Base-by-base conservation (phyloP, 2,113 vertebrate genomes). In the Zeus faber region DNA sequence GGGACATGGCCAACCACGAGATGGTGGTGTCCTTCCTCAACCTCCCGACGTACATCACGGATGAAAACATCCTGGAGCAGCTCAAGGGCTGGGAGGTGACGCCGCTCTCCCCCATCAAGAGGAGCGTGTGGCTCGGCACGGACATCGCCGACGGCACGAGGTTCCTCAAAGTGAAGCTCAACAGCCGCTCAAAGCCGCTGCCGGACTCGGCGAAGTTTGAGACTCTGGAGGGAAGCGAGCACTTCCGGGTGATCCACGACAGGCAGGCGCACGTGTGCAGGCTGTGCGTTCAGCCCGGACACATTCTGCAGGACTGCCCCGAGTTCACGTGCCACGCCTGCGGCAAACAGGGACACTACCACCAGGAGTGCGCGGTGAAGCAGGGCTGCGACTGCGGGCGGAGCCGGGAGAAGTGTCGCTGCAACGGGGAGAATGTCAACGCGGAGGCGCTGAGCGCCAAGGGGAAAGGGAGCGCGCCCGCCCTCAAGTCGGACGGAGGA, bases 141-240 rank as follows among this genome's bases (percentile, higher is more conserved):
- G 1, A 49, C 2, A 50, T 58, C 2, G 48, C 31, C 3, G 66
- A 69, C 31, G 52, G 66, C 1, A 69, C 33, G 0, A 47, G 66
- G 4, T 69, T 40, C 13, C 2, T 62, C 1, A 51, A 21, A 1
- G 53, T 62, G 5, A 11, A 17, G 10, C 58, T 69, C 18, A 53
- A 37, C 0, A 26, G 45, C 5, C 23, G 24, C 1, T 27, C 62
- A 13, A 20, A 9, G 0, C 62, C 58, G 0, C 14, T 57, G 3
- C 58, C 46, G 1, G 62, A 62, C 47, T 56, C 58, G 5, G 46
- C 27, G 0, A 18, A 20, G 10, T 46, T 65, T 13, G 27, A 65
- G 0, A 65, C 41, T 2, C 18, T 2, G 21, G 29, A 51, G 3
- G 47, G 48, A 1, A 11, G 17, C 0, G 31, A 52, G 20, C 46